A percentile compares a stretch with the other conserved stretches of the same genome.
Evolutionary conservation across 2,113 vertebrate genomes (phyloP).

Genomic region (Pelusios castaneus): DNA sequence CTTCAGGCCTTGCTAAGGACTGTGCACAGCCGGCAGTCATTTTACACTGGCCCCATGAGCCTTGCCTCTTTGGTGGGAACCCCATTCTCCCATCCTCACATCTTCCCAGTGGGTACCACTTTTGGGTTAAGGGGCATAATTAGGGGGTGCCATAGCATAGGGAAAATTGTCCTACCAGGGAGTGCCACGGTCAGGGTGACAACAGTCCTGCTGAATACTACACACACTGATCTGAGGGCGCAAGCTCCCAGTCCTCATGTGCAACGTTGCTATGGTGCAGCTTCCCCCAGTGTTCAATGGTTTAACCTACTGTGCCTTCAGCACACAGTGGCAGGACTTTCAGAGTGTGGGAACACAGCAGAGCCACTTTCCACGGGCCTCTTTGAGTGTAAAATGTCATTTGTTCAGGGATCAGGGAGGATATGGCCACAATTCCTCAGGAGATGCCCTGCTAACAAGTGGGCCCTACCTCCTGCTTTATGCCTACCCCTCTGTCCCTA

Average conservation of each 20-base stretch:
- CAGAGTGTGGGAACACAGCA: not conserved
- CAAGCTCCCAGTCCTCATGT: not conserved
- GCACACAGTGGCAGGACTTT: not conserved
- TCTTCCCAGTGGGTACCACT: not conserved
- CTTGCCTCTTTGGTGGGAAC: too few species aligned
- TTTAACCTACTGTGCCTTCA: not conserved
- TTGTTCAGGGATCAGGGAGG: too few species aligned
- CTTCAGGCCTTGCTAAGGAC: not conserved
- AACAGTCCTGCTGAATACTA: not conserved
- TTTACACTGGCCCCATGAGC: too few species aligned
- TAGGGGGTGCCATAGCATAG: not conserved
- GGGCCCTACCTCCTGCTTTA: too few species aligned
- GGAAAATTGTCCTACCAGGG: not conserved
- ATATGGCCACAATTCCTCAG: too few species aligned
- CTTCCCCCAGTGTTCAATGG: not conserved
- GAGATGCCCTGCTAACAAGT: too few species aligned
- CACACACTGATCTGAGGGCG: not conserved
- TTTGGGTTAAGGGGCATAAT: not conserved
- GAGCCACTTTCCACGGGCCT: too few species aligned
- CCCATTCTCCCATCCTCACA: not conserved
- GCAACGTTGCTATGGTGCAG: not conserved
- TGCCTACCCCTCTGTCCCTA: too few species aligned
- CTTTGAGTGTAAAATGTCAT: too few species aligned
- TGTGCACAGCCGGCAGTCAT: too few species aligned
- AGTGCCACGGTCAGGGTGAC: not conserved